These are phyloP conservation scores for Monomorium pharaonis DNA, from an alignment of 1,140 invertebrate species.

Conservation along the genomic window DNA sequence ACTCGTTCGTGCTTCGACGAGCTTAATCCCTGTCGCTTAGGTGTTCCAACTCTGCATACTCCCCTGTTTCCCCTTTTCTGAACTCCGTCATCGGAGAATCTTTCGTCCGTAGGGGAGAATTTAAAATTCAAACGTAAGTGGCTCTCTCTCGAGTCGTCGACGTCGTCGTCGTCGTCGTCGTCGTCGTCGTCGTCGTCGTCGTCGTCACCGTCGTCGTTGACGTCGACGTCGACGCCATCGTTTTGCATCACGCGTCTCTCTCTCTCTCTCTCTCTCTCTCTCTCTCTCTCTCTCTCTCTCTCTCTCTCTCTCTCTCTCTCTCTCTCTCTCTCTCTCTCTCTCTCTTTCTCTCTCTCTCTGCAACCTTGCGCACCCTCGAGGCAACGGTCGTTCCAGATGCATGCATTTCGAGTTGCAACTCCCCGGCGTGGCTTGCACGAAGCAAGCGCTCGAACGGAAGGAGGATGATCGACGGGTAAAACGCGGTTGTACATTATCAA, in stretches of 20 bases:
- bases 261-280: constrained; percentile 47
- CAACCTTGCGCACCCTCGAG: constrained; percentile 64
- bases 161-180: constrained; percentile 45
- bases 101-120: constrained; percentile 71
- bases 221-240: constrained; percentile 53
- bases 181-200: constrained; percentile 25
- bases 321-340: constrained; percentile 40
- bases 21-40: constrained; percentile 69
- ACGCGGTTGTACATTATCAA: constrained; percentile 55
- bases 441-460: constrained; percentile 50
- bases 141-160: constrained; percentile 72
- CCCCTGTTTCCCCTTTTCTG: constrained; percentile 10
- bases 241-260: constrained; percentile 65
- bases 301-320: constrained; percentile 31
- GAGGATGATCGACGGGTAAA: constrained; percentile 55
- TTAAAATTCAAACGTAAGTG: constrained; percentile 76
- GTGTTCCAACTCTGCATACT: constrained; percentile 41
- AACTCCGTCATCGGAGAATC: constrained; percentile 67
- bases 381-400: constrained; percentile 70
- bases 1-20: constrained; percentile 70
- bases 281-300: constrained; percentile 38
- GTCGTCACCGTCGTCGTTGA: neutral
- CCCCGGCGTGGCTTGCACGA: constrained; percentile 42
- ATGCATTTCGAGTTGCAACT: constrained; percentile 70
- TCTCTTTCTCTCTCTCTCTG: neutral